Base-by-base conservation (phyloP, 2,888 invertebrate species). In the Drosophila leonis region DNA sequence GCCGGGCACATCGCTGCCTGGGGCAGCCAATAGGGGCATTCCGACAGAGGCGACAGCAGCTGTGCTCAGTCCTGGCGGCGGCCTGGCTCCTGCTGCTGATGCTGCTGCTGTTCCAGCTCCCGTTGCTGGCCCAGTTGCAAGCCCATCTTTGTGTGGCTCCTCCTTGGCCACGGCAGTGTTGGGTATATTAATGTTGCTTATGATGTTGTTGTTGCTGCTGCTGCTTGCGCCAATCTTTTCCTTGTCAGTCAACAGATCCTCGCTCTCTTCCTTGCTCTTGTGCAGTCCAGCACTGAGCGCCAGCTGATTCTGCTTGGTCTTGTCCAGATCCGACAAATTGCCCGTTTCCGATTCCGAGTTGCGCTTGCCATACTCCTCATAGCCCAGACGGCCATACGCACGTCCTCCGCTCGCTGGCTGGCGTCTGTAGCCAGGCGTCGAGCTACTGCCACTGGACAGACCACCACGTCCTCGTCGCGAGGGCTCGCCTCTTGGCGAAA, bases 401-500 rank as follows among this genome's bases (percentile, higher is more conserved):
- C 92, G 91, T 27, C 76, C 75, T 12, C 67, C 69, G 29, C 68
- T 52, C 0, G 44, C 13, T 13, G 37, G 56, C 27, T 79, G 88
- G 63, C 94, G 93, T 41, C 94, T 82, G 62, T 85, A 92, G 1
- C 89, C 82, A 4, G 91, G 56, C 7, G 83, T 54, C 0, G 90
- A 84, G 18, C 90, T 84, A 20, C 78, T 94, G 68, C 77, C 94
- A 74, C 94, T 88, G 6, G 95, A 94, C 59, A 89, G 69, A 66
- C 94, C 91, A 3, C 94, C 94, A 18, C 98, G 94, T 7, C 98
- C 98, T 66, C 98, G 95, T 57, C 98, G 94, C 1, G 97, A 97
- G 0, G 98, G 98, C 92, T 98, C 98, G 0, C 98, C 98, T 27
- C 97, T 95, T 0, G 98, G 98, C 1, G 97, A 96, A 93, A 97